phyloP scores from a whole-genome alignment of 1,140 invertebrate genomes.

The Rhagoletis zephyria region DNA sequence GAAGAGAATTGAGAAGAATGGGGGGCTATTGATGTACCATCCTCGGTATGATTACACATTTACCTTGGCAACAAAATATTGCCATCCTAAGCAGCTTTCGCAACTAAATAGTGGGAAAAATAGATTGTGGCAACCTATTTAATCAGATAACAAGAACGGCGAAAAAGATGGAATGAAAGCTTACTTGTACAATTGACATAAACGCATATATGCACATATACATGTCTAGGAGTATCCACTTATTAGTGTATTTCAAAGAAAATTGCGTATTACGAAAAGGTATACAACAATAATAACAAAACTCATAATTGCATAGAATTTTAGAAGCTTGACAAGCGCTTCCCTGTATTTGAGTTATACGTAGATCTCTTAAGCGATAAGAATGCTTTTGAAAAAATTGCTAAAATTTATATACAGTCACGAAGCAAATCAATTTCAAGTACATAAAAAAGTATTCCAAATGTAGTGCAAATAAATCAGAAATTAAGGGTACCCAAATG shows the following conservation, averaged over 20 bases:
- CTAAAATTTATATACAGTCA: conserved; percentile 32
- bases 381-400: conserved; percentile 1
- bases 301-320: background rate
- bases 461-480: conserved; percentile 5
- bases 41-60: background rate
- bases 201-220: too few species aligned
- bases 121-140: background rate
- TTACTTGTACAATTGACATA: background rate
- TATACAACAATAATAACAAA: background rate
- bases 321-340: conserved; percentile 33
- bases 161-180: background rate
- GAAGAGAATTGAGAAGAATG: background rate
- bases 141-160: background rate
- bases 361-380: conserved; percentile 39
- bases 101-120: background rate
- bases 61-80: background rate
- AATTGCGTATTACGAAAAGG: background rate
- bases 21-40: background rate
- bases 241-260: background rate
- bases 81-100: background rate
- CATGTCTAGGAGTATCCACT: too few species aligned
- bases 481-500: background rate
- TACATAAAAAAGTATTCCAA: background rate
- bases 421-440: background rate
- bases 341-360: background rate